Base-by-base conservation (phyloP, 2,797 vertebrate species). In the Pangasius djambal region DNA sequence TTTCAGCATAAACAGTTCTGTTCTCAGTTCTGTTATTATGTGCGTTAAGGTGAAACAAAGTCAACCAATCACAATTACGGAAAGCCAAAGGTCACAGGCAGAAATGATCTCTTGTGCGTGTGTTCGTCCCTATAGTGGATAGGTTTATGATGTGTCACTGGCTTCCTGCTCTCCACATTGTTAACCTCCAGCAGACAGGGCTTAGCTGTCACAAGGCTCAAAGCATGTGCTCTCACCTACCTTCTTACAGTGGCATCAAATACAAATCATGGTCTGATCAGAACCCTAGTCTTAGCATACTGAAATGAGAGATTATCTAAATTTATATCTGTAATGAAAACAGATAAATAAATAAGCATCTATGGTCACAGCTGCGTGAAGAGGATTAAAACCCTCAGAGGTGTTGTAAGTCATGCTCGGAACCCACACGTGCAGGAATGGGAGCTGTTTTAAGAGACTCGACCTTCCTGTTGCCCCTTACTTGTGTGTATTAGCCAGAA, bases 401-500 rank as follows among this genome's bases (percentile, higher is more conserved):
- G 86, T 65, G 74, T 85, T 70, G 74, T 87, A 72, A 86, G 85
- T 83, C 85, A 78, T 84, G 79, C 37, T 72, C 25, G 9, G 89
- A 92, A 83, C 83, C 52, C 88, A 90, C 89, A 88, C 86, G 44
- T 87, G 83, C 84, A 91, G 90, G 88, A 92, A 89, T 91, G 75
- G 20, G 85, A 85, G 89, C 79, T 88, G 67, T 74, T 89, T 92
- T 89, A 90, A 90, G 83, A 89, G 86, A 40, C 25, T 16, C 89
- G 87, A 59, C 89, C 90, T 91, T 91, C 91, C 90, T 91, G 83
- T 92, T 91, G 89, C 93, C 93, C 90, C 92, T 94, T 37, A 90
- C 89, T 90, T 90, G 87, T 94, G 92, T 90, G 89, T 89, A 91
- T 91, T 92, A 92, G 91, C 93, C 37, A 89, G 93, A 95, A 92